These are phyloP conservation scores for Parambassis ranga DNA, from an alignment of 2,797 vertebrate genomes.

Conservation along the genomic window DNA sequence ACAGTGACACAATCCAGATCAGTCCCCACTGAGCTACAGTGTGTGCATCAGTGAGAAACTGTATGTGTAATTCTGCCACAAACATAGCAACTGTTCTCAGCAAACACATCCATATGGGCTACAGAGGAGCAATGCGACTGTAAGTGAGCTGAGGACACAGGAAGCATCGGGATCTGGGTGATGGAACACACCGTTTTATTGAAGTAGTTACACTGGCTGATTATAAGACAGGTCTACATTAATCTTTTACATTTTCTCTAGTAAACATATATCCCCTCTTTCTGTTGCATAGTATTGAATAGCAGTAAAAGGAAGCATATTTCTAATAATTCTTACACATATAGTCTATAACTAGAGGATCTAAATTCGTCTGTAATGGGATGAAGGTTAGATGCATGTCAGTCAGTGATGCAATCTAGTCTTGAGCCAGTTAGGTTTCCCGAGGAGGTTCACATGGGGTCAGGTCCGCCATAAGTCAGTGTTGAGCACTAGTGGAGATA, in stretches of 20 bases:
- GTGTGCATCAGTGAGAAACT: background rate
- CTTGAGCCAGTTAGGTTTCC: background rate
- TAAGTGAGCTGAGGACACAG: constrained; percentile 23
- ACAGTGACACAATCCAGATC: constrained; percentile 28
- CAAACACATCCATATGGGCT: constrained; percentile 59
- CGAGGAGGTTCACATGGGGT: constrained; percentile 27
- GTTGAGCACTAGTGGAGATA: constrained; percentile 18
- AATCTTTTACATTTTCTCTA: no score
- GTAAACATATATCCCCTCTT: no score
- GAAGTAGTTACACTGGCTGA: constrained; percentile 17
- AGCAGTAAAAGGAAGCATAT: constrained; percentile 24
- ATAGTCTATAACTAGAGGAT: constrained; percentile 15
- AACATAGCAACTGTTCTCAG: constrained; percentile 59
- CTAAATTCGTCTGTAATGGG: constrained; percentile 37
- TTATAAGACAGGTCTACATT: constrained; percentile 10
- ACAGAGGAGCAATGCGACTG: constrained; percentile 28
- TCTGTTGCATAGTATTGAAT: constrained; percentile 9
- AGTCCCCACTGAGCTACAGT: constrained; percentile 33
- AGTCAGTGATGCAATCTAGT: constrained; percentile 36
- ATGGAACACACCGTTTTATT: constrained; percentile 9
- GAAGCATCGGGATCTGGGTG: constrained; percentile 11
- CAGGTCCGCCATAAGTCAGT: constrained; percentile 25
- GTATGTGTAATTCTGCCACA: constrained; percentile 27
- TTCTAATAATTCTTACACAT: constrained; percentile 20
- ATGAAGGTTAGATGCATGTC: constrained; percentile 33